A percentile compares a stretch with the other conserved stretches of the same genome.
Conservation (phyloP, 2,888 invertebrate genomes). For the Caenorhabditis becei region DNA sequence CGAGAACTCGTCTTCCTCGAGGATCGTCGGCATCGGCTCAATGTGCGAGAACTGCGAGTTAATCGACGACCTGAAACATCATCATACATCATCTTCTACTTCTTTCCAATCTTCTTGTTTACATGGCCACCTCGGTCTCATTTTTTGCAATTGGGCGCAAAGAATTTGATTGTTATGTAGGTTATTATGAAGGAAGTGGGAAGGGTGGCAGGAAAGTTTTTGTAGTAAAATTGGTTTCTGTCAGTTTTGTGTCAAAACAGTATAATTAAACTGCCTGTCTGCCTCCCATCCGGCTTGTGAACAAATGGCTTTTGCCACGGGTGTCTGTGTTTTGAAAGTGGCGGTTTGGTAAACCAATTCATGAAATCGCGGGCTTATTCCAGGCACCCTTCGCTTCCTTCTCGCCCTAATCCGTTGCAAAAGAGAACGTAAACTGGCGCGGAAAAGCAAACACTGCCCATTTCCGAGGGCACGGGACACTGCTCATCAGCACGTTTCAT, state of each 20-base stretch:
- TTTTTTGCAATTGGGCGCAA: conserved; percentile 23
- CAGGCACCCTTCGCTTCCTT: neutral
- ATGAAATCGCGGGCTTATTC: neutral
- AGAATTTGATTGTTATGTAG: conserved; percentile 43
- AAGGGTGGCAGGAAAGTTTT: conserved; percentile 15
- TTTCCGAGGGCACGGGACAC: conserved; percentile 20
- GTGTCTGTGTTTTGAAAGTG: neutral
- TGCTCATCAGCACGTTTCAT: conserved; percentile 38
- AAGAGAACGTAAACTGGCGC: conserved; percentile 21
- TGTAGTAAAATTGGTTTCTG: conserved; percentile 40
- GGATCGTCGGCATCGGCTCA: conserved; percentile 73
- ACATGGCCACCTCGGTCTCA: conserved; percentile 1
- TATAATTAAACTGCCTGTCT: conserved; percentile 5
- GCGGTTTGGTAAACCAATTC: conserved; percentile 5
- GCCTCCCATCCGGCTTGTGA: conserved; percentile 24
- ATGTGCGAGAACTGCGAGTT: conserved; percentile 69
- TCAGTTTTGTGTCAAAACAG: conserved; percentile 18
- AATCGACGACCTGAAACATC: conserved; percentile 65
- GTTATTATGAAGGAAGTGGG: conserved; percentile 38
- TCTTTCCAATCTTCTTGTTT: conserved; percentile 29
- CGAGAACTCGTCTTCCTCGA: conserved; percentile 68
- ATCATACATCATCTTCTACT: conserved; percentile 27
- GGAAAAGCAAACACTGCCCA: conserved; percentile 28
- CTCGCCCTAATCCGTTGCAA: conserved; percentile 21
- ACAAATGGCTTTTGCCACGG: neutral